Evolutionary conservation across 2,888 invertebrate species (phyloP).

Genomic region (Invenusta paracnida): DNA sequence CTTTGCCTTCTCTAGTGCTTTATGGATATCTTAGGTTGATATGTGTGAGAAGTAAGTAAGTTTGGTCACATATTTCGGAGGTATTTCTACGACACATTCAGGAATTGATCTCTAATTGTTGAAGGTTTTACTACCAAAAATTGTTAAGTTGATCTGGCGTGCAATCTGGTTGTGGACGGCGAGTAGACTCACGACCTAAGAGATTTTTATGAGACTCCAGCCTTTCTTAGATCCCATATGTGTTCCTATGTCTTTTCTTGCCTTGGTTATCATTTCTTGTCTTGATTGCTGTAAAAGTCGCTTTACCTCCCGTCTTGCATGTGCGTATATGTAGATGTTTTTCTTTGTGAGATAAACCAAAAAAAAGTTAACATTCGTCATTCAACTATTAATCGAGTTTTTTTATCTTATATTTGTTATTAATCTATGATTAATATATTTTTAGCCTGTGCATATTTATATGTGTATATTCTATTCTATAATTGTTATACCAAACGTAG

Average conservation of each 20-base stretch:
- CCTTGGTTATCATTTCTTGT: neutral
- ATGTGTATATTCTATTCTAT: too few relatives aligned
- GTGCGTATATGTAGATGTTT: neutral
- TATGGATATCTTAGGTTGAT: neutral
- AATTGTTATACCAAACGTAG: too few relatives aligned
- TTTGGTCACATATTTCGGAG: neutral
- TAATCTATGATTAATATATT: too few relatives aligned
- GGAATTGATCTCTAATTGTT: slow-evolving; percentile 15
- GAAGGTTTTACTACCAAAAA: neutral
- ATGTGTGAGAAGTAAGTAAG: neutral
- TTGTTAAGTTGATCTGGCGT: neutral
- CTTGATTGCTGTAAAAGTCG: slow-evolving; percentile 17
- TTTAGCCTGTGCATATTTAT: too few relatives aligned
- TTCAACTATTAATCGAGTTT: too few relatives aligned
- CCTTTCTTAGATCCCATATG: slow-evolving; percentile 14
- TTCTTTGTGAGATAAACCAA: neutral
- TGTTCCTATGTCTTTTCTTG: slow-evolving; percentile 16
- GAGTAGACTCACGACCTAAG: neutral
- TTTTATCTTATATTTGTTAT: too few relatives aligned
- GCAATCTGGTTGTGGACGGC: slow-evolving; percentile 12
- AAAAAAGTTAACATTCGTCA: too few relatives aligned
- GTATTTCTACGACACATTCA: slow-evolving; percentile 23
- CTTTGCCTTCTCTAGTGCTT: neutral
- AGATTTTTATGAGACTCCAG: slow-evolving; percentile 12
- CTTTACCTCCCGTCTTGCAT: slow-evolving; percentile 11